phyloP scores from a whole-genome alignment of 2,797 vertebrate genomes.

The Hydrolagus colliei region DNA sequence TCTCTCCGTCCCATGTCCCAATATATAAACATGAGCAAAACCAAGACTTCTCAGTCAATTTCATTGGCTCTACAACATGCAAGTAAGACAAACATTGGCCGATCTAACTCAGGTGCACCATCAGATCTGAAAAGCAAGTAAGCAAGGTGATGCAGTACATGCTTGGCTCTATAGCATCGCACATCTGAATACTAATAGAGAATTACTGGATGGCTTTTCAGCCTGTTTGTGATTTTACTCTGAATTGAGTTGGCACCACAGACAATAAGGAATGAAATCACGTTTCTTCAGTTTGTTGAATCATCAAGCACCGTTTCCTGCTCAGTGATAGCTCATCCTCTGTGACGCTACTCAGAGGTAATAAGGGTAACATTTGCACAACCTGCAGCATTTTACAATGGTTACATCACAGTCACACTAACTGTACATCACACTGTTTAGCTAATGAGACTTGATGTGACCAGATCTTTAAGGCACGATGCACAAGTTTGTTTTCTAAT shows the following conservation, averaged over 20 bases:
- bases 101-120: neutral
- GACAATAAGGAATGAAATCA: conserved; percentile 6
- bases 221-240: conserved; percentile 4
- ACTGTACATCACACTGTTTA: neutral
- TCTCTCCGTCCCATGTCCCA: too few species aligned
- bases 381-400: neutral
- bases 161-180: neutral
- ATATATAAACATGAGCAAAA: too few species aligned
- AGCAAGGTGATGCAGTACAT: neutral
- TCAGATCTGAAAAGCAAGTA: neutral
- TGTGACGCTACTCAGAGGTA: conserved; percentile 12
- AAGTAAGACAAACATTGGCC: neutral
- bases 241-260: conserved; percentile 14
- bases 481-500: conserved; percentile 30
- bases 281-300: conserved; percentile 8
- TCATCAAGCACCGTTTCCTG: neutral
- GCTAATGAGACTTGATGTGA: conserved; percentile 29
- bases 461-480: conserved; percentile 22
- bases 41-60: too few species aligned
- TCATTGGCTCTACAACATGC: neutral
- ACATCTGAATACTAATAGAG: conserved; percentile 15
- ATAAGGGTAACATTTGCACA: conserved; percentile 17
- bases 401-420: neutral
- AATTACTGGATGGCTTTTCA: neutral
- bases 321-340: conserved; percentile 5